Percentiles rank a stretch among this genome's conserved stretches.
Conservation (phyloP, 1,140 invertebrate genomes). For the Littorina saxatilis region DNA sequence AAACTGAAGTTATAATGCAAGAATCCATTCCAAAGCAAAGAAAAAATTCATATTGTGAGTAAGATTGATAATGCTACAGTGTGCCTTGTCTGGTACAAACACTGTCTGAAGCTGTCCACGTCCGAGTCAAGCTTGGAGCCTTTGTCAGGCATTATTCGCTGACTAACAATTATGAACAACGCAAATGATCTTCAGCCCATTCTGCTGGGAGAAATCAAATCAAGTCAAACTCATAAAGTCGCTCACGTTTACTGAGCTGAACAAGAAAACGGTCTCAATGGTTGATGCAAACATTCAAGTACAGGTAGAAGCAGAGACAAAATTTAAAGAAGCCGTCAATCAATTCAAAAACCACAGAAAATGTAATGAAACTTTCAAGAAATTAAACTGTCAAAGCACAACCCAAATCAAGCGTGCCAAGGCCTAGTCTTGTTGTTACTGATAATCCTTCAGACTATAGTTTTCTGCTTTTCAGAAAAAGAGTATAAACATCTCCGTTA, state of each 20-base stretch:
- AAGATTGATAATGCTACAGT: slow-evolving; percentile 15
- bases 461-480: background rate
- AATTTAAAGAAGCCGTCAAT: no score
- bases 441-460: no score
- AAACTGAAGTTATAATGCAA: slow-evolving; percentile 19
- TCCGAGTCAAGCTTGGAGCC: slow-evolving; percentile 18
- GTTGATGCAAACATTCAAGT: no score
- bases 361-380: no score
- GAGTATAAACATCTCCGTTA: background rate
- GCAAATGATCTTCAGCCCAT: background rate
- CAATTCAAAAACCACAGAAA: no score
- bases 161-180: background rate
- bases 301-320: no score
- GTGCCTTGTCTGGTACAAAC: slow-evolving; percentile 18
- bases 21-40: background rate
- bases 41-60: background rate
- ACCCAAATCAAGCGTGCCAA: no score
- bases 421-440: no score
- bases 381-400: no score
- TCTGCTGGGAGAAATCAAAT: background rate
- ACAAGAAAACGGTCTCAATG: no score
- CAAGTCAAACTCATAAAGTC: background rate
- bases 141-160: no score
- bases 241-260: background rate
- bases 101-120: background rate